Conservation (phyloP, 2,113 vertebrate species). For the Pelmatolapia mariae region DNA sequence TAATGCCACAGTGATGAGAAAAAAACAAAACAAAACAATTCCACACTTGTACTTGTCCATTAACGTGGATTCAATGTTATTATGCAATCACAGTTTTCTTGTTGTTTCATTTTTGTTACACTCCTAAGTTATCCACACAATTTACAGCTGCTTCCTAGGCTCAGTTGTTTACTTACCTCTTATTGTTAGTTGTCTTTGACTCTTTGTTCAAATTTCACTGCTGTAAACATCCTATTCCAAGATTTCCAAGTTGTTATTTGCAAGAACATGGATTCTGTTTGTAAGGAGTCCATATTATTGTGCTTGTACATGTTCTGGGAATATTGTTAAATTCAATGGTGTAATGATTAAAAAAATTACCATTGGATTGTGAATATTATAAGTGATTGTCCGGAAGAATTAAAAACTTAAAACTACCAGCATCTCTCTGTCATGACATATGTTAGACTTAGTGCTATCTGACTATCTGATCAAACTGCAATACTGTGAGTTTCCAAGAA, state of each 20-base stretch:
- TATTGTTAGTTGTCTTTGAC: neutral
- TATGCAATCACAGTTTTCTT: neutral
- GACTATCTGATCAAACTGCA: neutral
- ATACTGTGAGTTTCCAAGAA: neutral
- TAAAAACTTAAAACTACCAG: neutral
- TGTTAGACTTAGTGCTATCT: neutral
- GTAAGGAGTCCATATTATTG: neutral
- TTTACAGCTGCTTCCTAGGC: neutral
- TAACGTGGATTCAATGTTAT: neutral
- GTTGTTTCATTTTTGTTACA: neutral
- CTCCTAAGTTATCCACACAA: neutral
- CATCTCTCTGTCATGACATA: neutral
- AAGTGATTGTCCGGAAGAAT: neutral
- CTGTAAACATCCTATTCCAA: neutral
- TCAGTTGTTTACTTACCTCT: neutral
- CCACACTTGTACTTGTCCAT: neutral
- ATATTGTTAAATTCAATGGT: neutral
- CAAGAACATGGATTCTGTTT: neutral
- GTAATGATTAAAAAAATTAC: neutral
- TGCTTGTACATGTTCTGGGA: neutral
- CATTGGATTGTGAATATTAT: neutral
- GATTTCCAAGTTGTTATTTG: neutral
- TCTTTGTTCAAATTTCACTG: neutral
- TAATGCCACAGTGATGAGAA: neutral
- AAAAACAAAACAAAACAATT: neutral